Conservation (phyloP, 1,140 invertebrate species). For the Caenorhabditis elegans region WBcel235 BX284602.5:8441001-8441500, state of each 20-base stretch:
- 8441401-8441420: constrained; percentile 59
- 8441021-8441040: not conserved
- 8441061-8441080: not conserved
- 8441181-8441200: no score
- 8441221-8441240: no score
- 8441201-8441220: no score
- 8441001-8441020: not conserved
- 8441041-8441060: not conserved
- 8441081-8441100: not conserved
- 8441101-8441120: not conserved
- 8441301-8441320: not conserved
- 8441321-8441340: constrained; percentile 43
- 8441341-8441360: constrained; percentile 57
- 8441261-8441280: no score
- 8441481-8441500: constrained; percentile 48
- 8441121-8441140: not conserved
- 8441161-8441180: no score
- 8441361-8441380: constrained; percentile 60
- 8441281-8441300: no score
- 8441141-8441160: not conserved
- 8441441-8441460: constrained; percentile 43
- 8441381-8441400: constrained; percentile 66
- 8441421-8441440: constrained; percentile 49
- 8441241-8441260: not conserved
- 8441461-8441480: constrained; percentile 49